Base-by-base conservation (phyloP, 2,888 invertebrate genomes). In the Folsomia manolachei region DNA sequence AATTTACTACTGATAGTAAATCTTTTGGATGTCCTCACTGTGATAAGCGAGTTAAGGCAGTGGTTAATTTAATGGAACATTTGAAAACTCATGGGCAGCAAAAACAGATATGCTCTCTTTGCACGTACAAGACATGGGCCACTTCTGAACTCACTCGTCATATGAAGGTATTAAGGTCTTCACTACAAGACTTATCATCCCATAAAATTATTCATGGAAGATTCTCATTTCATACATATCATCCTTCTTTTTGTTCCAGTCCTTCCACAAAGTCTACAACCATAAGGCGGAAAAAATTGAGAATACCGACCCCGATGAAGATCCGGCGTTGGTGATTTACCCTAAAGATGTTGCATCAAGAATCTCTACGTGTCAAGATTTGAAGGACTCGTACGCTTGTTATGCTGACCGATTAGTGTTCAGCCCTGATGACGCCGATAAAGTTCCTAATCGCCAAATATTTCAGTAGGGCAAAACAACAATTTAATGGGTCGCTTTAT, bases 401-500 rank as follows among this genome's bases (percentile, higher is more conserved):
- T 72, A 76, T 27, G 70, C 73, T 2, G 72, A 71, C n/a, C 72
- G 72, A 67, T 64, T 74, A 9, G 71, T 76, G 0, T 88, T 84
- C 80, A 86, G 86, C 0, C 89, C 91, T 0, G 85, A 86, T 7
- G 91, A 93, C 78, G 85, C 90, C 2, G 85, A 88, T 19, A 83
- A 84, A 18, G 82, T 93, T 62, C 92, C 92, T 0, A 85, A 88
- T 18, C 87, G 87, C 27, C 88, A 89, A 0, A 89, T 91, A 66
- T 88, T 90, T 70, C 86, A 87, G 39, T 87, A 87, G 7, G 85
- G 86, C 1, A 63, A 18, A 61, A 71, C 27, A 64, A 66, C 69
- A 70, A 51, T 52, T 69, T 52, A 26, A 53, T 39, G n/a, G n/a
- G 14, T 39, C 39, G 39, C 4, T 9, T 39, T 39, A 39, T 39